A percentile compares a stretch with the other conserved stretches of the same genome.
Evolutionary conservation across 2,888 invertebrate species (phyloP).

Genomic region (Watsonalla cultraria): DNA sequence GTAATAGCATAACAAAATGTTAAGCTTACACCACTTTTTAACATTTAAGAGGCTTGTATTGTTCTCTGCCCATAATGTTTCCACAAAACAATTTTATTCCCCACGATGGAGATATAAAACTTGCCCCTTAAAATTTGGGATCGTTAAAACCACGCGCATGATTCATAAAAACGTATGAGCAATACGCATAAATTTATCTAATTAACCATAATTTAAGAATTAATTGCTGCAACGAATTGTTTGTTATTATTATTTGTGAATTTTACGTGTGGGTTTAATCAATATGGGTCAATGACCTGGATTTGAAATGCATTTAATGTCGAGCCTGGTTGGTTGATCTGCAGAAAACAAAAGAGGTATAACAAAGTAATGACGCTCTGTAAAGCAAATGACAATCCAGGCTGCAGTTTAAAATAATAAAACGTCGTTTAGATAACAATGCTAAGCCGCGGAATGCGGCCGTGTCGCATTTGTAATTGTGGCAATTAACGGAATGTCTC

Average conservation of each 20-base stretch:
- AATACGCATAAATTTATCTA: not conserved
- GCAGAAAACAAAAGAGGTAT: slow-evolving; percentile 14
- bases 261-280: not conserved
- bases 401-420: slow-evolving; percentile 32
- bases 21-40: not conserved
- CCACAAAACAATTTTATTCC: slow-evolving; percentile 25
- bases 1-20: not conserved
- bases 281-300: not conserved
- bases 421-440: slow-evolving; percentile 33
- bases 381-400: slow-evolving; percentile 30
- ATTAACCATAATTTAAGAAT: not conserved
- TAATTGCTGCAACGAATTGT: not conserved
- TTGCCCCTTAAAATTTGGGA: not conserved
- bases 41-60: not conserved
- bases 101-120: not conserved
- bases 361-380: slow-evolving; percentile 33
- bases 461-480: slow-evolving; percentile 56
- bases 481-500: slow-evolving; percentile 60
- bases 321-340: slow-evolving; percentile 11
- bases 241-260: not conserved
- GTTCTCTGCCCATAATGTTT: slow-evolving; percentile 17
- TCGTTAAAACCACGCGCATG: not conserved
- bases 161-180: not conserved
- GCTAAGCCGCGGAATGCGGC: slow-evolving; percentile 45
- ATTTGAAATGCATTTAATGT: not conserved